A percentile compares a stretch with the other conserved stretches of the same genome.
Evolutionary conservation across 2,888 invertebrate genomes (phyloP).

Genomic region (Aplocera efformata): DNA sequence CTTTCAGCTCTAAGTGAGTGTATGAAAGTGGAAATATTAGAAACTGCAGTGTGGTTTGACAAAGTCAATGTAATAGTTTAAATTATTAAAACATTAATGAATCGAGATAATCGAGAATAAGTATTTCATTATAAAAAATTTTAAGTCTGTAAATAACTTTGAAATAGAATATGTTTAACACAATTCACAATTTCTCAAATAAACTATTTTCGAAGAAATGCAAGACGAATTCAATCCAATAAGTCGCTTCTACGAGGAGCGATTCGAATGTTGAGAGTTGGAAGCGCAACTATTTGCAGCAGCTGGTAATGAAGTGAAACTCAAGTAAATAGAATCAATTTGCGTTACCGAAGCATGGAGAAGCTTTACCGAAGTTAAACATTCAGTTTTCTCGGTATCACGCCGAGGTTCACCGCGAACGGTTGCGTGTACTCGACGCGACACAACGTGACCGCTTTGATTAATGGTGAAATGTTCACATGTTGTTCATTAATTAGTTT

Average conservation of each 20-base stretch:
- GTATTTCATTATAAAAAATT: no score
- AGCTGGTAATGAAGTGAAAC: constrained; percentile 32
- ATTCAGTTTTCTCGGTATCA: constrained; percentile 25
- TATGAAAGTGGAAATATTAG: no score
- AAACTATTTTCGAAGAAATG: no score
- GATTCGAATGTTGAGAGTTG: constrained; percentile 16
- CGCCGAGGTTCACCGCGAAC: constrained; percentile 23
- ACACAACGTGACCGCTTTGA: constrained; percentile 51
- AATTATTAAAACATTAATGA: no score
- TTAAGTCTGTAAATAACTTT: no score
- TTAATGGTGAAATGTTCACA: constrained; percentile 60
- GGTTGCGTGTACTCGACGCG: constrained; percentile 23
- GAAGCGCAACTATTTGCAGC: constrained; percentile 19
- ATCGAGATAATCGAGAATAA: no score
- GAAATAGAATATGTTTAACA: no score
- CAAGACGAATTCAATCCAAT: constrained; percentile 2
- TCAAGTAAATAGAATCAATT: constrained; percentile 38
- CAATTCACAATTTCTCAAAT: no score
- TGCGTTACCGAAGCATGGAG: constrained; percentile 23
- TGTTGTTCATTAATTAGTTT: constrained; percentile 71
- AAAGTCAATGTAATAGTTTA: no score
- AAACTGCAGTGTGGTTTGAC: no score
- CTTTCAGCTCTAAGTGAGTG: no score
- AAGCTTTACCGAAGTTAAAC: constrained; percentile 15
- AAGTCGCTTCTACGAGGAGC: constrained; percentile 25